Evolutionary conservation across 2,113 vertebrate genomes (phyloP).

Genomic region (Microcebus tavaratra): DNA sequence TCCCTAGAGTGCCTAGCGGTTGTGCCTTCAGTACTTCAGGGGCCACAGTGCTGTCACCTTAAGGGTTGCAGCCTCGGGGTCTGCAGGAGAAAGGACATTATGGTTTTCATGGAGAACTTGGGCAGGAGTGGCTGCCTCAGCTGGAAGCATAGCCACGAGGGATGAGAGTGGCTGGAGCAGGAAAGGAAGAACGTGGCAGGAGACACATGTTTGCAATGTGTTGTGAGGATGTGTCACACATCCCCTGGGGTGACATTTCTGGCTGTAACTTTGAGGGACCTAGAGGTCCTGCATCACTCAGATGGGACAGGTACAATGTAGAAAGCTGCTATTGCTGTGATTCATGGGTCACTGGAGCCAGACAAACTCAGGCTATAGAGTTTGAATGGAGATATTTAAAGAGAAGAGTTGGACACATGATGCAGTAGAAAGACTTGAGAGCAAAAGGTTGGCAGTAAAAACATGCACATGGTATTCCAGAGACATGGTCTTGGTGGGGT

Average conservation of each 20-base stretch:
- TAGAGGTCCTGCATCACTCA: not conserved
- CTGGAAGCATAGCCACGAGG: not conserved
- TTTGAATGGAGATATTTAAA: not conserved
- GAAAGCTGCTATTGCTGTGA: not conserved
- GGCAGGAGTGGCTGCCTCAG: not conserved
- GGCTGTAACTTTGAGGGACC: not conserved
- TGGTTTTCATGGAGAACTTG: not conserved
- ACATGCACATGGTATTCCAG: not conserved
- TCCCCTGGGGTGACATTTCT: not conserved
- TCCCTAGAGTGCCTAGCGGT: not conserved
- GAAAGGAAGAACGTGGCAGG: not conserved
- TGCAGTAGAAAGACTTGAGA: not conserved
- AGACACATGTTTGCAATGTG: not conserved
- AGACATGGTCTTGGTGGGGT: not conserved
- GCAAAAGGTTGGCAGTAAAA: not conserved
- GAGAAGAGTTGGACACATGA: not conserved
- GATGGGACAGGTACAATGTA: too few relatives aligned
- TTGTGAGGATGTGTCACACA: not conserved
- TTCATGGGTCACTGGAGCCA: not conserved
- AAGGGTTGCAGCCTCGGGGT: not conserved
- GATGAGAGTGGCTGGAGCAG: not conserved
- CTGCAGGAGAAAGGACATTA: not conserved
- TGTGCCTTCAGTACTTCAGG: not conserved
- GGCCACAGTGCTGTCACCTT: not conserved
- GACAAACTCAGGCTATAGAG: not conserved